Evolutionary conservation across 1,140 invertebrate genomes (phyloP).

Genomic region (Caenorhabditis latens): DNA sequence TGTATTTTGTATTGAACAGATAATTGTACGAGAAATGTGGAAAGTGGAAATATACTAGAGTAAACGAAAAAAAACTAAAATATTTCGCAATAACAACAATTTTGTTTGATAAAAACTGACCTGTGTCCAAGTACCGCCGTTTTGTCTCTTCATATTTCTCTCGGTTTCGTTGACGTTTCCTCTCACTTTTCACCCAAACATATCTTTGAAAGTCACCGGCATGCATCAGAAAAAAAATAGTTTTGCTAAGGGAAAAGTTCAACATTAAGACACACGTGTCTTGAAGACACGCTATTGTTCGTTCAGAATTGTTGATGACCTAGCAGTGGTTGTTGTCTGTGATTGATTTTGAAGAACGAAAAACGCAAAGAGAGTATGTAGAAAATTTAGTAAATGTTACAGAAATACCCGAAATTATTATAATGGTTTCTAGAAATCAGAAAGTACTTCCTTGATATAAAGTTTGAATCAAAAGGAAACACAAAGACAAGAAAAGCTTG

Average conservation of each 20-base stretch:
- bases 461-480: too few relatives aligned
- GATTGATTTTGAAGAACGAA: neutral
- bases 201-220: slow-evolving; percentile 42
- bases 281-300: slow-evolving; percentile 25
- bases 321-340: neutral
- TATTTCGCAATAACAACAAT: neutral
- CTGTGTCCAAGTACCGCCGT: neutral
- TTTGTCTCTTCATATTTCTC: slow-evolving; percentile 11
- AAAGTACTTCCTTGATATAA: too few relatives aligned
- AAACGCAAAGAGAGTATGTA: neutral
- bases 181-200: slow-evolving; percentile 28
- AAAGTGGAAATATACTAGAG: neutral
- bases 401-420: too few relatives aligned
- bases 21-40: neutral
- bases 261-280: slow-evolving; percentile 2
- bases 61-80: neutral
- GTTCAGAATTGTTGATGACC: neutral
- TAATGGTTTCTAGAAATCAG: too few relatives aligned
- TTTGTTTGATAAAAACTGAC: neutral
- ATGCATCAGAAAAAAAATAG: neutral
- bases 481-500: neutral
- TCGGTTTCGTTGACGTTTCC: slow-evolving; percentile 18
- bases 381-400: neutral
- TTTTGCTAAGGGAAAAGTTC: neutral
- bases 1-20: neutral